A percentile compares a stretch with the other conserved stretches of the same genome.
phyloP scores from a whole-genome alignment of 1,140 invertebrate genomes.

The Ceratina japonica region DNA sequence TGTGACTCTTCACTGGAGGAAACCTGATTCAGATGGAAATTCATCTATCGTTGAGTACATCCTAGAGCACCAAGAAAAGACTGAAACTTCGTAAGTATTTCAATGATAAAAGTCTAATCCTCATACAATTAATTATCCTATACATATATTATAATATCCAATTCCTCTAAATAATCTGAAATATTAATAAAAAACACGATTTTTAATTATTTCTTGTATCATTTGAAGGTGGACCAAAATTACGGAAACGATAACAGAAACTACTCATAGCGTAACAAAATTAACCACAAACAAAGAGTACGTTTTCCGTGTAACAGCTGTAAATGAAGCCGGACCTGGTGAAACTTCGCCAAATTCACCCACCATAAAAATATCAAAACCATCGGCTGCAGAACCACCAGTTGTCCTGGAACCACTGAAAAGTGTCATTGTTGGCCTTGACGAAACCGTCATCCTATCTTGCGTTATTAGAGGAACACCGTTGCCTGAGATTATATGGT shows the following conservation, averaged over 20 bases:
- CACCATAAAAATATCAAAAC: constrained; percentile 75
- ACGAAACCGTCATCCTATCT: constrained; percentile 86
- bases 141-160: too few relatives aligned
- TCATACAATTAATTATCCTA: not conserved
- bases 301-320: constrained; percentile 87
- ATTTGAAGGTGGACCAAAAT: constrained; percentile 84
- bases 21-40: constrained; percentile 87
- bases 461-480: constrained; percentile 91
- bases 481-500: constrained; percentile 89
- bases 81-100: constrained; percentile 82
- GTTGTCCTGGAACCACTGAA: constrained; percentile 89
- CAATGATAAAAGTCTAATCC: not conserved
- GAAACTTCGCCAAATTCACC: constrained; percentile 81
- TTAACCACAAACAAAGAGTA: constrained; percentile 87
- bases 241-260: constrained; percentile 83
- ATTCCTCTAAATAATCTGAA: too few relatives aligned
- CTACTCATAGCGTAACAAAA: constrained; percentile 83
- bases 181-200: too few relatives aligned
- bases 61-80: constrained; percentile 86
- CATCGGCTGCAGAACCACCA: constrained; percentile 83
- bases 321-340: constrained; percentile 87
- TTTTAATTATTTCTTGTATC: constrained; percentile 15
- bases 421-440: constrained; percentile 86
- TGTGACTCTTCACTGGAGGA: constrained; percentile 88
- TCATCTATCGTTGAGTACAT: constrained; percentile 85